phyloP scores from a whole-genome alignment of 2,797 vertebrate genomes.

The Urosaurus nigricauda region DNA sequence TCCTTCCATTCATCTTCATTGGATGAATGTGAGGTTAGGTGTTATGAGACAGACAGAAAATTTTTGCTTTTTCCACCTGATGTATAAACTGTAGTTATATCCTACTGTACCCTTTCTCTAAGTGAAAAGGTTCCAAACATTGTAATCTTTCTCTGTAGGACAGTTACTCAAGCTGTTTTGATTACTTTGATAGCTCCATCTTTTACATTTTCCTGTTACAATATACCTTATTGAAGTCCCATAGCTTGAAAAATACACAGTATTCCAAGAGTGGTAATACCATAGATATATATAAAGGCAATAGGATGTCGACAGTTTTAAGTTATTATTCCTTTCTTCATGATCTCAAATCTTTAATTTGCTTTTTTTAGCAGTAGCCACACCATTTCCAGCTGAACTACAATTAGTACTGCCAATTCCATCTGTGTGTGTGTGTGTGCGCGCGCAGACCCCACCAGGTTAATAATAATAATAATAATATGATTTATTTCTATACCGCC shows the following conservation, averaged over 20 bases:
- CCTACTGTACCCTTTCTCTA: background rate
- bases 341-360: no score
- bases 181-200: background rate
- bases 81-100: background rate
- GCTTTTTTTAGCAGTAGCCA: no score
- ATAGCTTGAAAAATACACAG: no score
- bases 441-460: no score
- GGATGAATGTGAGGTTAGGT: background rate
- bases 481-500: no score
- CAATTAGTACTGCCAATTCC: background rate
- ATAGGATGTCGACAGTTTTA: no score
- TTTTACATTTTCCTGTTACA: background rate
- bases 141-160: background rate
- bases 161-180: background rate
- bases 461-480: no score
- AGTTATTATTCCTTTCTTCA: no score
- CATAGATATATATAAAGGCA: no score
- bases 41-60: background rate
- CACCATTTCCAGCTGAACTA: background rate
- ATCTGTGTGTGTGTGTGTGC: no score
- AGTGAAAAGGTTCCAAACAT: background rate
- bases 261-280: no score
- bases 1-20: background rate
- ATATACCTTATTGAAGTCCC: no score
- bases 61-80: background rate